Conservation (phyloP, 2,797 vertebrate genomes). For the Paratrypauchen microcephalus region DNA sequence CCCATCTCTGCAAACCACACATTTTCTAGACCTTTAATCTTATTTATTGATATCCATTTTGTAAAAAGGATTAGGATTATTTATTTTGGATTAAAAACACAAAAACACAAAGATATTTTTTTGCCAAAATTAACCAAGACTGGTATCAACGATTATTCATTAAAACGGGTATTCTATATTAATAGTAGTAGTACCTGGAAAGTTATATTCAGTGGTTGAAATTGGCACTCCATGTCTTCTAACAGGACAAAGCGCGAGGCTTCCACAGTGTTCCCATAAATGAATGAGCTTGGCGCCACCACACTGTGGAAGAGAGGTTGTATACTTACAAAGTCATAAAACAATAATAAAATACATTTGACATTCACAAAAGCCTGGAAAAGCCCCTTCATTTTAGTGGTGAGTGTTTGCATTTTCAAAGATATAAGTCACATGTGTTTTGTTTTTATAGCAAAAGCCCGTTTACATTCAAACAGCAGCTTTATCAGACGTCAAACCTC, state of each 20-base stretch:
- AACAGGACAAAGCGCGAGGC: slow-evolving; percentile 84
- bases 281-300: slow-evolving; percentile 89
- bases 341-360: slow-evolving; percentile 13
- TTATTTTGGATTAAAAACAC: not conserved
- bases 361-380: not conserved
- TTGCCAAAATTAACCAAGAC: not conserved
- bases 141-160: no score
- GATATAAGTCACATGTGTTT: slow-evolving; percentile 40
- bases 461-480: slow-evolving; percentile 50
- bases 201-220: slow-evolving; percentile 93
- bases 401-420: slow-evolving; percentile 23
- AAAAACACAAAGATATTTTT: not conserved
- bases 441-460: slow-evolving; percentile 41
- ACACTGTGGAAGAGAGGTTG: slow-evolving; percentile 71
- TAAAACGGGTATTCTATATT: not conserved
- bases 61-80: no score
- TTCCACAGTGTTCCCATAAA: slow-evolving; percentile 92
- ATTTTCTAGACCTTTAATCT: no score
- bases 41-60: no score
- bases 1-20: no score
- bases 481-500: slow-evolving; percentile 65
- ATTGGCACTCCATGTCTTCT: slow-evolving; percentile 89
- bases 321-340: not conserved
- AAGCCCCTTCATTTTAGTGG: slow-evolving; percentile 19
- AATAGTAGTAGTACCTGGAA: slow-evolving; percentile 83